These are phyloP conservation scores for Chymomyza costata DNA, from an alignment of 1,140 invertebrate species.

Conservation along the genomic window DNA sequence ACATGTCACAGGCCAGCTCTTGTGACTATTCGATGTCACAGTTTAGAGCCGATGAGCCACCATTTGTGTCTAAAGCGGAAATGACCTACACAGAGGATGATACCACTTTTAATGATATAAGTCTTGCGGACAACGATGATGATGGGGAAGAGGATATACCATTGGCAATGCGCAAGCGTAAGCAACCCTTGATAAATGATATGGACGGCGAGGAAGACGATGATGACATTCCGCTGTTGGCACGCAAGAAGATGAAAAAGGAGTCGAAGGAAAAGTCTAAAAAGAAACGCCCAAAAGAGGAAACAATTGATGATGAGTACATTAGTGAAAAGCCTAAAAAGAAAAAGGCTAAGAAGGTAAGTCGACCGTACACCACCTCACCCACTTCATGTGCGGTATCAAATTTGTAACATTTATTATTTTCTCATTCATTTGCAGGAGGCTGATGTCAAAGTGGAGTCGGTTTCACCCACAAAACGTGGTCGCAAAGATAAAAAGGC, in stretches of 20 bases:
- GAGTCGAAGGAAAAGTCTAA: conserved; percentile 78
- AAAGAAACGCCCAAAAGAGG: conserved; percentile 78
- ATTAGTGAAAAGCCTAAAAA: conserved; percentile 78
- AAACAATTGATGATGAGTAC: conserved; percentile 79
- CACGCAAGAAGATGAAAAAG: conserved; percentile 79
- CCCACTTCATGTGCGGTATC: not conserved
- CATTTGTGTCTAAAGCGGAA: conserved; percentile 64
- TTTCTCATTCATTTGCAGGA: conserved; percentile 36
- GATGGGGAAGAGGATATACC: conserved; percentile 85
- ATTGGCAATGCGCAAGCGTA: conserved; percentile 78
- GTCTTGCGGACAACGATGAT: conserved; percentile 80
- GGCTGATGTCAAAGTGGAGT: conserved; percentile 44
- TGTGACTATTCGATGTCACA: conserved; percentile 82
- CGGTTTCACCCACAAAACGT: conserved; percentile 77
- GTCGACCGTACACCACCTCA: not conserved
- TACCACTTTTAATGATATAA: conserved; percentile 67
- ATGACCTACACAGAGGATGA: conserved; percentile 50
- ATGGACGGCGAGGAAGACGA: conserved; percentile 75
- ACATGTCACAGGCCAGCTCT: conserved; percentile 79
- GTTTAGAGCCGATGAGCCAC: conserved; percentile 77
- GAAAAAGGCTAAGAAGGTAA: conserved; percentile 76
- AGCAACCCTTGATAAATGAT: conserved; percentile 35
- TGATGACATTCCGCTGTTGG: conserved; percentile 81
- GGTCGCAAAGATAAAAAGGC: conserved; percentile 83
- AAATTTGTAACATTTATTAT: not conserved